Percentiles rank a stretch among this genome's conserved stretches.
phyloP scores from a whole-genome alignment of 2,888 invertebrate genomes.

The Eilema griseolum region DNA sequence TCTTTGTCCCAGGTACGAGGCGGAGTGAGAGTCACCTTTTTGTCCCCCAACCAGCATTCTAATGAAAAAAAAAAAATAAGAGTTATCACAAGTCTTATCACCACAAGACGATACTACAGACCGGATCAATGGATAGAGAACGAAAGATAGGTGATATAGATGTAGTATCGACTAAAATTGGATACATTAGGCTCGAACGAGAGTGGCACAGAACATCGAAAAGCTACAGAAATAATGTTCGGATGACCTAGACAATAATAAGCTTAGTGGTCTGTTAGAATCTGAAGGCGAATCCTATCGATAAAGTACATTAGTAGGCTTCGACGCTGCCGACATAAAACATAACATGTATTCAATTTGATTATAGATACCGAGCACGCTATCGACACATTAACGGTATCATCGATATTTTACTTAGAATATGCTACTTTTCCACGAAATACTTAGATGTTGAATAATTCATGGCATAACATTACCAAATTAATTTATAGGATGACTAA shows the following conservation, averaged over 20 bases:
- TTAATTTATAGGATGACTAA: slow-evolving; percentile 52
- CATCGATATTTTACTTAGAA: slow-evolving; percentile 15
- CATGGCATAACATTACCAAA: slow-evolving; percentile 41
- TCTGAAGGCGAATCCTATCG: not conserved
- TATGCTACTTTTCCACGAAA: slow-evolving; percentile 17
- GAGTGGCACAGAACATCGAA: not conserved
- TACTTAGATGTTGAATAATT: slow-evolving; percentile 40
- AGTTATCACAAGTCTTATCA: too few species aligned
- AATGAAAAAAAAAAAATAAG: too few species aligned
- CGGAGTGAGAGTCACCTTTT: too few species aligned
- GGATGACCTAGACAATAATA: not conserved
- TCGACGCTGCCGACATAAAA: not conserved
- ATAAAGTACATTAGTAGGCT: not conserved
- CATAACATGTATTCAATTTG: slow-evolving; percentile 9
- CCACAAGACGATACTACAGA: too few species aligned
- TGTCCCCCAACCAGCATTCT: too few species aligned
- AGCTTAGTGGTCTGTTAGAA: not conserved
- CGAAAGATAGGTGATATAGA: not conserved
- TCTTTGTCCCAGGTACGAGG: too few species aligned
- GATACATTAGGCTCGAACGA: not conserved
- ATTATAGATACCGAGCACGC: slow-evolving; percentile 13
- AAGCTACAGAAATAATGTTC: not conserved
- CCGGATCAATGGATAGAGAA: not conserved
- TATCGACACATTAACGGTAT: slow-evolving; percentile 11
- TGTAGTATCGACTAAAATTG: not conserved